Evolutionary conservation across 2,113 vertebrate species (phyloP).

Genomic region (Tor tambroides): DNA sequence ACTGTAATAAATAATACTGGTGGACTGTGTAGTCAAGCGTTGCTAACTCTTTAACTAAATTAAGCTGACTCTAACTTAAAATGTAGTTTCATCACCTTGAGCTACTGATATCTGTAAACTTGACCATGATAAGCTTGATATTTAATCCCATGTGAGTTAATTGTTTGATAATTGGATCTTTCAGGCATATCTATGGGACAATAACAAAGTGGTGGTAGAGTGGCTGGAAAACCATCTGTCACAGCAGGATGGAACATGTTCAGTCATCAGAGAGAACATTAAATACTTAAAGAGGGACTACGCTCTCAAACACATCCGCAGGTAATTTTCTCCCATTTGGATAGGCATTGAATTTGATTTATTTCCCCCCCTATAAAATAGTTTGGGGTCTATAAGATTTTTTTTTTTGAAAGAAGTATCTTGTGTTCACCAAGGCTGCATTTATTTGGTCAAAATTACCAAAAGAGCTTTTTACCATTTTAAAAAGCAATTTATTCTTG

Average conservation of each 20-base stretch:
- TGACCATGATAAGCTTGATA: neutral
- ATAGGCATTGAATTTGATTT: neutral
- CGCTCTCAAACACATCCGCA: constrained; percentile 84
- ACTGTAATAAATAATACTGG: neutral
- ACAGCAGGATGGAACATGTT: constrained; percentile 73
- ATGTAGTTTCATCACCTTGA: no score
- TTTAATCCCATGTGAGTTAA: neutral
- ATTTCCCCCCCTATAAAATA: no score
- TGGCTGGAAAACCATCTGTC: constrained; percentile 93
- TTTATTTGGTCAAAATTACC: no score
- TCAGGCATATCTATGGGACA: constrained; percentile 97
- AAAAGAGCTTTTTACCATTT: no score
- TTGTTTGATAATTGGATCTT: neutral
- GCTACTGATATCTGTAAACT: neutral
- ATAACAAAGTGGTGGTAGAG: constrained; percentile 89
- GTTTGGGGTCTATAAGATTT: no score
- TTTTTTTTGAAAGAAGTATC: no score
- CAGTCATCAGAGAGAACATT: constrained; percentile 89
- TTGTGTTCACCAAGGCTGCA: no score
- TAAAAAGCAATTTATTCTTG: no score
- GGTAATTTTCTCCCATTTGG: constrained; percentile 69
- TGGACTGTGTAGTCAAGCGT: neutral
- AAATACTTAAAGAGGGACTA: constrained; percentile 88
- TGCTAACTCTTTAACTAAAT: no score
- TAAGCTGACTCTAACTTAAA: no score